Evolutionary conservation across 2,113 vertebrate species (phyloP).

Genomic region (Eublepharis macularius): DNA sequence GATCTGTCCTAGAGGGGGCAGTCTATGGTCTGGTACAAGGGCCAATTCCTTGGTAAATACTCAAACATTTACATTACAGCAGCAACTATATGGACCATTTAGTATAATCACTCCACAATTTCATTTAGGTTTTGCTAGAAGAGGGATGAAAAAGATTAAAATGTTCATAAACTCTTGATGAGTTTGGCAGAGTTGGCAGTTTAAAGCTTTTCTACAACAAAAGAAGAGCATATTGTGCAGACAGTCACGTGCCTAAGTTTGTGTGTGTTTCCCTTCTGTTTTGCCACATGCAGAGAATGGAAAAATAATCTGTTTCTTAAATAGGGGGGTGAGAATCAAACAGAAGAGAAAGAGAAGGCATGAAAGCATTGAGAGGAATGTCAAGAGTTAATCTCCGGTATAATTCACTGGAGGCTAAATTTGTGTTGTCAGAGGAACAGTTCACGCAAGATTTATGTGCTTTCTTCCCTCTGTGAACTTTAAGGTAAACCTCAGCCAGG

Average conservation of each 20-base stretch:
- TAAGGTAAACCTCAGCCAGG: conserved; percentile 49
- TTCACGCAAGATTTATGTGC: conserved; percentile 36
- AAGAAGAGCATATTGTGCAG: not conserved
- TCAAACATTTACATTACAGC: no score
- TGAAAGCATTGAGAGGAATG: not conserved
- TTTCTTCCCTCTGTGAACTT: conserved; percentile 15
- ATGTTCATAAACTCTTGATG: not conserved
- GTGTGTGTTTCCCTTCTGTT: not conserved
- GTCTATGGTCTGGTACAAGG: no score
- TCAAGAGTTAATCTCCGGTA: conserved; percentile 43
- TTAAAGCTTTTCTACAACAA: not conserved
- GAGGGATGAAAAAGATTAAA: not conserved
- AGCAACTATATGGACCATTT: no score
- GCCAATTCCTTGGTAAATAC: no score
- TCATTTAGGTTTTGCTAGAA: not conserved
- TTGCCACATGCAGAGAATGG: conserved; percentile 8
- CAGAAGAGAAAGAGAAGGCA: conserved; percentile 7
- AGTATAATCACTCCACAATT: no score
- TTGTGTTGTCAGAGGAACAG: conserved; percentile 9
- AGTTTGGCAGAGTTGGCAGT: not conserved
- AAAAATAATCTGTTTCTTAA: conserved; percentile 33
- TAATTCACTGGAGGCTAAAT: conserved; percentile 34
- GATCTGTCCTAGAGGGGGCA: not conserved
- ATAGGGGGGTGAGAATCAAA: conserved; percentile 15
- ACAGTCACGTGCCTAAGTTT: not conserved